Conservation (phyloP, 2,113 vertebrate genomes). For the Lepisosteus oculatus region DNA sequence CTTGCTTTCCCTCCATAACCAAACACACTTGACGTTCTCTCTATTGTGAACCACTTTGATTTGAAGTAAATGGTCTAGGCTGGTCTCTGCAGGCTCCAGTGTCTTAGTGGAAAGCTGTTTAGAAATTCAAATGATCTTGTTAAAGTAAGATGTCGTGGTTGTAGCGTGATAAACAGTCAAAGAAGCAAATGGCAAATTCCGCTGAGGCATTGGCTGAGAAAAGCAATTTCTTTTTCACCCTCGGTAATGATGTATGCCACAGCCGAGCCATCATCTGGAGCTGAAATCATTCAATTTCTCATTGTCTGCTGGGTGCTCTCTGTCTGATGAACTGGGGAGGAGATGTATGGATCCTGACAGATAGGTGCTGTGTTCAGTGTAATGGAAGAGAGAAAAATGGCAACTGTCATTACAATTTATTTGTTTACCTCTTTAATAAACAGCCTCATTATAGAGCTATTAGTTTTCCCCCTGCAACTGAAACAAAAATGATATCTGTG, state of each 20-base stretch:
- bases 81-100: not conserved
- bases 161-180: constrained; percentile 14
- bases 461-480: constrained; percentile 26
- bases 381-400: constrained; percentile 17
- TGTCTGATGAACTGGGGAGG: constrained; percentile 2
- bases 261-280: constrained; percentile 15
- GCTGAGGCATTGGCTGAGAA: constrained; percentile 9
- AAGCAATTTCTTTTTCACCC: constrained; percentile 12
- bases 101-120: constrained; percentile 9
- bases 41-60: no score
- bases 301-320: constrained; percentile 1
- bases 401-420: constrained; percentile 22
- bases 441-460: constrained; percentile 36
- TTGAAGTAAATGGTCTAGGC: no score
- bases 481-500: constrained; percentile 23
- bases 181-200: not conserved
- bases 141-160: constrained; percentile 15
- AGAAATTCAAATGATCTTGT: constrained; percentile 30
- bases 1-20: no score
- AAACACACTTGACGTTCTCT: no score
- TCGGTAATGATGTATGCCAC: constrained; percentile 10
- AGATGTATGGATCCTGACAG: constrained; percentile 18
- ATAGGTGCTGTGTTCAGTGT: constrained; percentile 8
- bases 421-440: constrained; percentile 36
- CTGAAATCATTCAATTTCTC: constrained; percentile 18